These are phyloP conservation scores for Drosophila arawakana DNA, from an alignment of 1,140 invertebrate genomes.

Conservation along the genomic window DNA sequence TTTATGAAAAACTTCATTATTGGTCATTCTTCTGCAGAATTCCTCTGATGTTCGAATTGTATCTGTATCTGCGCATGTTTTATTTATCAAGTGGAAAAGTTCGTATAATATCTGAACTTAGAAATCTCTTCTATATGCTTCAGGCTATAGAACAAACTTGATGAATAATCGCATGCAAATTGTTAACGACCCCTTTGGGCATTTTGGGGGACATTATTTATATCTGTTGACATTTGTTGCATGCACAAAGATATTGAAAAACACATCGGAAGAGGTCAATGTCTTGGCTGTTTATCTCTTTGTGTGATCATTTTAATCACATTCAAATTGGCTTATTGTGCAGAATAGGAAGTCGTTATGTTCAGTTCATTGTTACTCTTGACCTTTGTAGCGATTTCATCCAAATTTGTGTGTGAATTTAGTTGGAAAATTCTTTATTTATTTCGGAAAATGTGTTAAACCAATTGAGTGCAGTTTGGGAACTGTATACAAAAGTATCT, in stretches of 20 bases:
- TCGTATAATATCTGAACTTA: too few species aligned
- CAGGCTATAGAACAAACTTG: neutral
- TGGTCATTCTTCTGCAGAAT: neutral
- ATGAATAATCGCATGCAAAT: neutral
- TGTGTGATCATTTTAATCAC: neutral
- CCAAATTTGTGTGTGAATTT: too few species aligned
- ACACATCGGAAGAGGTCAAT: neutral
- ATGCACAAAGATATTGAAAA: neutral
- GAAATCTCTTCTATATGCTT: too few species aligned
- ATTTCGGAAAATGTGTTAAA: neutral
- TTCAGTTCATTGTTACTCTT: too few species aligned
- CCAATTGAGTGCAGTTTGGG: neutral
- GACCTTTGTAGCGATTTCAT: too few species aligned
- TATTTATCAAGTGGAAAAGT: neutral
- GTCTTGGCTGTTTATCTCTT: neutral
- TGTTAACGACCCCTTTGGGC: neutral
- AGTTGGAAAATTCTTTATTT: too few species aligned
- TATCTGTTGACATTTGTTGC: neutral
- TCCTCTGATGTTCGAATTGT: neutral
- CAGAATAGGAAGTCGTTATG: too few species aligned
- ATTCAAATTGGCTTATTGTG: too few species aligned
- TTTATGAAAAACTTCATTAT: slow-evolving; percentile 4
- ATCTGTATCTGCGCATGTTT: neutral
- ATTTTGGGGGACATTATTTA: neutral
- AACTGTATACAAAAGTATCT: neutral